Evolutionary conservation across 2,113 vertebrate genomes (phyloP).

Genomic region (Callopanchax toddi): DNA sequence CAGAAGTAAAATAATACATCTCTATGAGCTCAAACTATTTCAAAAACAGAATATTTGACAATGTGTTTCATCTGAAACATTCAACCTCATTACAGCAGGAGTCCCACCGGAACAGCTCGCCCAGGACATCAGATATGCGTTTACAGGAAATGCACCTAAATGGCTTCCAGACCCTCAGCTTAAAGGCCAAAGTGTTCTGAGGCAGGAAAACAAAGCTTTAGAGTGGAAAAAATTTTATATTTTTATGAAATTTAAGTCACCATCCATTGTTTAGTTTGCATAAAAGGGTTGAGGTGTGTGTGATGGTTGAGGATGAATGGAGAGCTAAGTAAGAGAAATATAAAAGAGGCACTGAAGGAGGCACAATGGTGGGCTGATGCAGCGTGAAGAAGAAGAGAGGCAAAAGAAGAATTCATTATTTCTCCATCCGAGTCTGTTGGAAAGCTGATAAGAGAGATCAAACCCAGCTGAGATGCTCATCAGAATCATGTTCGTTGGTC

Average conservation of each 20-base stretch:
- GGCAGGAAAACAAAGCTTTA: constrained; percentile 26
- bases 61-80: constrained; percentile 6
- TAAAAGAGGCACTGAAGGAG: constrained; percentile 24
- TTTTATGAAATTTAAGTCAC: constrained; percentile 10
- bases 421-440: constrained; percentile 46
- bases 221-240: constrained; percentile 8
- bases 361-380: constrained; percentile 16
- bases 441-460: constrained; percentile 69
- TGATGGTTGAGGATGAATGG: constrained; percentile 2
- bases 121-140: constrained; percentile 24
- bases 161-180: constrained; percentile 11
- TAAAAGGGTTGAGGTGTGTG: background rate
- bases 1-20: too few species aligned
- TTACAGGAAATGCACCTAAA: constrained; percentile 39
- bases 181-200: constrained; percentile 31
- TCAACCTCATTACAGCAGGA: constrained; percentile 29
- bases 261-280: background rate
- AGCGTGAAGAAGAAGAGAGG: constrained; percentile 27
- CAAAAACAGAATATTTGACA: too few species aligned
- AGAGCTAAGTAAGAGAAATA: constrained; percentile 14
- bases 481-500: constrained; percentile 20
- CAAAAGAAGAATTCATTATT: constrained; percentile 44
- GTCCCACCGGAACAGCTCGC: constrained; percentile 17
- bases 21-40: too few species aligned
- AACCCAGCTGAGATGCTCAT: constrained; percentile 52